Evolutionary conservation across 2,797 vertebrate species (phyloP), one percentile per base, ranked within the genome.

Genomic region (Cirrhinus molitorella): DNA sequence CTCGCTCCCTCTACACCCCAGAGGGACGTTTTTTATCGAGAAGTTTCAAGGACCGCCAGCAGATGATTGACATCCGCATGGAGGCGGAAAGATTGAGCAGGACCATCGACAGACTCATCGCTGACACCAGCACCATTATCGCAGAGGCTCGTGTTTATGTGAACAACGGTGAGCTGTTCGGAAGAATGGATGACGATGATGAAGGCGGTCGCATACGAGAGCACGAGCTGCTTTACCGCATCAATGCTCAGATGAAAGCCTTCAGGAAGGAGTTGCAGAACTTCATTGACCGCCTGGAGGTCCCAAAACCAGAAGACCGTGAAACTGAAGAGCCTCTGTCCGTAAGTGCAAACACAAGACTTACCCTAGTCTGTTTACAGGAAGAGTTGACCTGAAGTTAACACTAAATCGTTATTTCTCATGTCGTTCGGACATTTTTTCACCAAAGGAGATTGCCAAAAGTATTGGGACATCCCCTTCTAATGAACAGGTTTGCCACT

Each of bases 221-320:
- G 89, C 98, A 99, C 13, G 98, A 99, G 95, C 95, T 99, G 86
- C 96, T 99, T 63, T 98, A 99, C 92, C 96, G 98, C 49, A 99
- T 99, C 92, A 98, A 97, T 0, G 98, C 97, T 12, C 98, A 99
- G 95, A 97, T 99, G 98, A 99, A 99, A 91, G 96, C 97, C 43
- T 99, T 99, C 91, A 95, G 96, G 92, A 99, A 99, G 93, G 98
- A 99, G 93, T 93, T 99, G 87, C 98, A 99, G 93, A 95, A 94
- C 91, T 99, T 99, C 91, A 99, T 99, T 10, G 98, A 99, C 93
- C 96, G 97, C 9, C 94, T 99, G 3, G 98, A 99, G 88, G 97
- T 99, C 87, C 98, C 98, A 43, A 99, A 97, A 91, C 95, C 96
- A 9, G 98, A 99, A 3, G 97, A 98, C 34, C 94, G 92, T 85